phyloP scores from a whole-genome alignment of 2,888 invertebrate genomes.

The Hemistola chrysoprasaria region DNA sequence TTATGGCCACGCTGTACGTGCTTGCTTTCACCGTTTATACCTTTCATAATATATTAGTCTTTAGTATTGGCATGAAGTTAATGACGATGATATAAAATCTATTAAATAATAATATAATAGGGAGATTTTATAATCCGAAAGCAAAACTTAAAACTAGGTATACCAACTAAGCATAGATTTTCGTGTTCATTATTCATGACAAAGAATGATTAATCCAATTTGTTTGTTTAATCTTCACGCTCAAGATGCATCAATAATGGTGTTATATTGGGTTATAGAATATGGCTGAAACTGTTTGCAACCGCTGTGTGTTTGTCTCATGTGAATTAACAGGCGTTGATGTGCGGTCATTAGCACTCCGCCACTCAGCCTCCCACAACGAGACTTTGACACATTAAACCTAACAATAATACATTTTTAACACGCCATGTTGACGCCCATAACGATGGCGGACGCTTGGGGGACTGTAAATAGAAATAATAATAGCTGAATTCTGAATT shows the following conservation, averaged over 20 bases:
- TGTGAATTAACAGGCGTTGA: conserved; percentile 35
- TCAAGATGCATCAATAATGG: conserved; percentile 19
- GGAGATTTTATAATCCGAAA: background rate
- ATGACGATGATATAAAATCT: no score
- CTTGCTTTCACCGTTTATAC: conserved; percentile 9
- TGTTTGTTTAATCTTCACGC: conserved; percentile 21
- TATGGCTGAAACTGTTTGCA: conserved; percentile 9
- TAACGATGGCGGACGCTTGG: conserved; percentile 22
- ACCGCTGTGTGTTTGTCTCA: conserved; percentile 31
- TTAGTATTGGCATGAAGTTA: no score
- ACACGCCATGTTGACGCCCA: conserved; percentile 23
- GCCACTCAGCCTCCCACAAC: conserved; percentile 52
- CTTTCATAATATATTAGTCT: background rate
- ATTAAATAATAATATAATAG: background rate
- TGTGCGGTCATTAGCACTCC: conserved; percentile 55
- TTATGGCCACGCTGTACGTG: conserved; percentile 7
- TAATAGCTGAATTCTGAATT: conserved; percentile 13
- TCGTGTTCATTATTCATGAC: conserved; percentile 16
- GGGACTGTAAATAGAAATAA: conserved; percentile 24
- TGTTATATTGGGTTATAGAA: conserved; percentile 13
- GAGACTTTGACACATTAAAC: conserved; percentile 38
- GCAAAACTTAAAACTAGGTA: conserved; percentile 1
- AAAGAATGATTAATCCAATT: conserved; percentile 17
- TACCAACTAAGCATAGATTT: conserved; percentile 7
- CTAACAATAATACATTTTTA: conserved; percentile 26